phyloP scores from a whole-genome alignment of 2,797 vertebrate genomes.

The Fratercula arctica region DNA sequence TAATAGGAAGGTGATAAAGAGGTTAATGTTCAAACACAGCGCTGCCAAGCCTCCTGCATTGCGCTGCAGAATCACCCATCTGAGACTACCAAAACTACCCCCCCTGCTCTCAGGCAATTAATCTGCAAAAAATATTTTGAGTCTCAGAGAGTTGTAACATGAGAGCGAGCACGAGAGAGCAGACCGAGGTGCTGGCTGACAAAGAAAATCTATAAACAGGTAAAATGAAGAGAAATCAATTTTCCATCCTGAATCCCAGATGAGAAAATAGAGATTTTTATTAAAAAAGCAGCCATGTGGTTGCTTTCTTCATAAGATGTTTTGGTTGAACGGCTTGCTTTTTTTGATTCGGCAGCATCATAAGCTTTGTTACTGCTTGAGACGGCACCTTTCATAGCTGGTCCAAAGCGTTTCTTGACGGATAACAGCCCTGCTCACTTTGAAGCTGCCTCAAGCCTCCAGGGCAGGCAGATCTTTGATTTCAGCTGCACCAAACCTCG shows the following conservation, averaged over 20 bases:
- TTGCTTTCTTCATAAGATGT: background rate
- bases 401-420: background rate
- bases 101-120: background rate
- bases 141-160: background rate
- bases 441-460: background rate
- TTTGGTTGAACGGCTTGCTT: background rate
- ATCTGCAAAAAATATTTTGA: background rate
- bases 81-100: background rate
- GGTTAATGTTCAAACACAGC: background rate
- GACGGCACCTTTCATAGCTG: background rate
- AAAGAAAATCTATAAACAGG: background rate
- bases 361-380: background rate
- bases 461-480: background rate
- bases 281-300: background rate
- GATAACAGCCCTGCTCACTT: background rate
- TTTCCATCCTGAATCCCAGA: background rate
- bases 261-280: background rate
- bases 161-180: background rate
- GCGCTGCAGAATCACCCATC: background rate
- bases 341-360: background rate
- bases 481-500: background rate
- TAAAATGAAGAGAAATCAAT: constrained; percentile 13
- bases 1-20: background rate
- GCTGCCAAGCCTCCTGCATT: background rate
- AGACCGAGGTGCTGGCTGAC: background rate